Base-by-base conservation (phyloP, 1,140 invertebrate genomes). In the Aphis craccivora region DNA sequence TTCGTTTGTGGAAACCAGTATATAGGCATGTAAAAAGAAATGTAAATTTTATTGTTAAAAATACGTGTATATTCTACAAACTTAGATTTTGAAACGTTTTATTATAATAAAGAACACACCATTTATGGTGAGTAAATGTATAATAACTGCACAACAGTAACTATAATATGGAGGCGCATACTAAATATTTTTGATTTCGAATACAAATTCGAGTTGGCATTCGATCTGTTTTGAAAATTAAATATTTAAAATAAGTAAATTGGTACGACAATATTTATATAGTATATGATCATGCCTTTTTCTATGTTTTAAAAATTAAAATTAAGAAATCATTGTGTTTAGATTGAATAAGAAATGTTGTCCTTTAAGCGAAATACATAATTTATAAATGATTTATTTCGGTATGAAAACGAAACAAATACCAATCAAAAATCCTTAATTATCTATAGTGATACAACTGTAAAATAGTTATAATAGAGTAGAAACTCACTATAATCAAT, bases 21-120 rank as follows among this genome's bases (percentile, higher is more conserved):
- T n/a, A n/a, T n/a, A 67, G n/a, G n/a, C 18, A 76, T 76, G 35
- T 37, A 5, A 23, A 83, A 83, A 90, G 30, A 91, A 76, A 91
- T 45, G 67, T 91, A 91, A 91, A 91, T 91, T 45, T 45, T 91
- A 76, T 76, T 67, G 35, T 91, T 67, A 30, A 91, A 51, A 91
- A 90, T 43, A 67, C 25, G 60, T 53, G 55, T 48, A 7, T 45
- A 35, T 1, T 4, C 25, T 22, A 84, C 23, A 43, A 45, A 30
- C 5, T 76, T 5, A 83, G 37, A 91, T 43, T 89, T 89, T n/a
- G 35, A 35, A 87, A 48, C 14, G 30, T 48, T 48, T 87, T 48
- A 45, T 35, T 86, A 22, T 3, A 86, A 86, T 86, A 76, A n/a
- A 76, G 0, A 84, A 40, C 37, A 3, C 2, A 7, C 22, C 40